Evolutionary conservation across 2,797 vertebrate species (phyloP).

Genomic region (Coilia nasus): DNA sequence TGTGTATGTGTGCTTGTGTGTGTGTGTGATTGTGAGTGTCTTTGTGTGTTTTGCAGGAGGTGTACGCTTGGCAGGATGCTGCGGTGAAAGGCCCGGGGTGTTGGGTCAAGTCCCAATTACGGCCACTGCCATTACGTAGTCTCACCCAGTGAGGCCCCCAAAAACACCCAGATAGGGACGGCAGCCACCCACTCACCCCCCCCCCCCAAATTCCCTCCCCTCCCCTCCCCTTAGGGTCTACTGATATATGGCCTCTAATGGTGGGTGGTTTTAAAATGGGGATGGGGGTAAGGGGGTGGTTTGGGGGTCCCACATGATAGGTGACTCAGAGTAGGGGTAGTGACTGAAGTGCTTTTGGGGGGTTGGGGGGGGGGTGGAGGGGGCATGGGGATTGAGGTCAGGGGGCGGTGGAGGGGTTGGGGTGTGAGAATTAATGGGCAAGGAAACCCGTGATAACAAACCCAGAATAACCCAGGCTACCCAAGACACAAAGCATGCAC

Average conservation of each 20-base stretch:
- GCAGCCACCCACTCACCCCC: background rate
- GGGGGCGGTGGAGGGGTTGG: background rate
- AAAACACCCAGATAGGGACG: conserved; percentile 53
- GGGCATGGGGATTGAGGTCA: too few relatives aligned
- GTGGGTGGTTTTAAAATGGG: conserved; percentile 4
- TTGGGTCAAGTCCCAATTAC: conserved; percentile 66
- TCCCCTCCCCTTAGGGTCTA: background rate
- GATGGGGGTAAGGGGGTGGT: background rate
- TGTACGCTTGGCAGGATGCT: conserved; percentile 53
- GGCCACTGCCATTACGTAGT: conserved; percentile 57
- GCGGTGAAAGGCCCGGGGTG: conserved; percentile 59
- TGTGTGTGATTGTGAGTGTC: background rate
- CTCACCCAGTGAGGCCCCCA: conserved; percentile 27
- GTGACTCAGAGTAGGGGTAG: background rate
- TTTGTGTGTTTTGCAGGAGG: background rate
- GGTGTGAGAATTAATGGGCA: conserved; percentile 49
- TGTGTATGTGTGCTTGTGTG: background rate
- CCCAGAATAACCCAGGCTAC: conserved; percentile 67
- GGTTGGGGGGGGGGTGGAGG: conserved; percentile 5
- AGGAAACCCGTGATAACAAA: conserved; percentile 70
- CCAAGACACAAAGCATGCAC: conserved; percentile 69
- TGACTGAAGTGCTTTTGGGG: background rate
- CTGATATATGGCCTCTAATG: conserved; percentile 10
- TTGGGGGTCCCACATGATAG: background rate
- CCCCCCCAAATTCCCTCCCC: background rate